These are phyloP conservation scores for Catamblyrhynchus diadema DNA, from an alignment of 2,797 vertebrate genomes.

Conservation along the genomic window DNA sequence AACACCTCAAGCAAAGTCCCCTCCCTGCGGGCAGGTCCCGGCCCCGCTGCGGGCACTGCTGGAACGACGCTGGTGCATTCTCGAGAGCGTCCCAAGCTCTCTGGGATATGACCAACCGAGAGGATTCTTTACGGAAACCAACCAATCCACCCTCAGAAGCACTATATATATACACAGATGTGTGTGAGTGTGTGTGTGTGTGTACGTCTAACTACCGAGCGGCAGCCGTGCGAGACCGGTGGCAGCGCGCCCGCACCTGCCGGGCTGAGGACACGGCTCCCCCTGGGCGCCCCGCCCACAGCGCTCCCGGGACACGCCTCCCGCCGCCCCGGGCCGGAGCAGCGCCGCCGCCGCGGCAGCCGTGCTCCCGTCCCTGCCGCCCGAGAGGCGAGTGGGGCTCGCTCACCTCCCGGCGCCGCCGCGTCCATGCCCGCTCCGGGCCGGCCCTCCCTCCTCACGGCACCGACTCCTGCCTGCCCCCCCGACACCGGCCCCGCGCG, in stretches of 20 bases:
- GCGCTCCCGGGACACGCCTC: background rate
- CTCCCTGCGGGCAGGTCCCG: background rate
- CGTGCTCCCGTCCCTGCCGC: no score
- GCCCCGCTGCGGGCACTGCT: background rate
- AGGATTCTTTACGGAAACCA: fast-evolving
- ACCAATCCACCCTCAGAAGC: no score
- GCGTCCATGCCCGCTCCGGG: background rate
- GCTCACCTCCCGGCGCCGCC: background rate
- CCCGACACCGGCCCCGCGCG: background rate
- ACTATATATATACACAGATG: fast-evolving
- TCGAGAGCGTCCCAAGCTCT: background rate
- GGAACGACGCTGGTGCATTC: fast-evolving
- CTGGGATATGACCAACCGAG: fast-evolving
- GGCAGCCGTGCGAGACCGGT: background rate
- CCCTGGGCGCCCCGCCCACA: background rate
- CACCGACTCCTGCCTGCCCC: background rate
- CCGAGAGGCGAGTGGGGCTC: background rate
- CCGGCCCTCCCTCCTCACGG: background rate
- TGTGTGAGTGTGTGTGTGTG: fast-evolving
- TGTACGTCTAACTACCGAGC: fast-evolving
- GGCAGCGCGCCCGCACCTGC: background rate
- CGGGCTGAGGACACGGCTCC: background rate
- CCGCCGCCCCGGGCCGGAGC: background rate
- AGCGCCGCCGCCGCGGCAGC: no score
- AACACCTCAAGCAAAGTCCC: fast-evolving